A percentile compares a stretch with the other conserved stretches of the same genome.
Conservation (phyloP, 1,140 invertebrate species). For the Periplaneta americana region DNA sequence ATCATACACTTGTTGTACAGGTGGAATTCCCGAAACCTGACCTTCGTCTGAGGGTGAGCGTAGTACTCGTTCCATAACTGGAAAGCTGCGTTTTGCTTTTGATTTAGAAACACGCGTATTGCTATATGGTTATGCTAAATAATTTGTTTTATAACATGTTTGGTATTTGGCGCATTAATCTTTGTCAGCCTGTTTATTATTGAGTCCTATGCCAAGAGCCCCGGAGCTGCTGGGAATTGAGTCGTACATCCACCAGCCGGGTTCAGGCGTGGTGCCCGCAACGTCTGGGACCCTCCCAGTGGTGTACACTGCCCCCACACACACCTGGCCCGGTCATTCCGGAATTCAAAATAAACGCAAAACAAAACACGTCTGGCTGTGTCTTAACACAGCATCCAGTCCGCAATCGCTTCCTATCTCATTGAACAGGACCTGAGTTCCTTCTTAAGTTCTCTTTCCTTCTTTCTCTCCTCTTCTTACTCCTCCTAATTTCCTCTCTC, state of each 20-base stretch:
- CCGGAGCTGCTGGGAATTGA: neutral
- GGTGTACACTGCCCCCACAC: neutral
- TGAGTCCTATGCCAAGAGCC: neutral
- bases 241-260: neutral
- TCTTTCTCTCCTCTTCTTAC: too few relatives aligned
- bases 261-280: neutral
- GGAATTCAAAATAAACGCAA: neutral
- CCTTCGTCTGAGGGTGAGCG: too few relatives aligned
- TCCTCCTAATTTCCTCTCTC: too few relatives aligned
- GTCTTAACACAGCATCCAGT: too few relatives aligned
- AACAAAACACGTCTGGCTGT: neutral
- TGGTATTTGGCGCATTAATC: neutral
- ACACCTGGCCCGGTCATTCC: neutral
- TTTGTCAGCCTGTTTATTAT: neutral
- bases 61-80: too few relatives aligned
- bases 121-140: neutral
- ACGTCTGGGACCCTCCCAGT: neutral
- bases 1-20: too few relatives aligned
- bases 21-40: too few relatives aligned
- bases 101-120: neutral
- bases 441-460: too few relatives aligned
- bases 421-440: too few relatives aligned
- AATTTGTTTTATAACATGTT: neutral
- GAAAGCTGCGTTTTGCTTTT: too few relatives aligned
- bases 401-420: too few relatives aligned